A percentile compares a stretch with the other conserved stretches of the same genome.
Evolutionary conservation across 2,113 vertebrate species (phyloP).

Genomic region (Mastomys natalensis): DNA sequence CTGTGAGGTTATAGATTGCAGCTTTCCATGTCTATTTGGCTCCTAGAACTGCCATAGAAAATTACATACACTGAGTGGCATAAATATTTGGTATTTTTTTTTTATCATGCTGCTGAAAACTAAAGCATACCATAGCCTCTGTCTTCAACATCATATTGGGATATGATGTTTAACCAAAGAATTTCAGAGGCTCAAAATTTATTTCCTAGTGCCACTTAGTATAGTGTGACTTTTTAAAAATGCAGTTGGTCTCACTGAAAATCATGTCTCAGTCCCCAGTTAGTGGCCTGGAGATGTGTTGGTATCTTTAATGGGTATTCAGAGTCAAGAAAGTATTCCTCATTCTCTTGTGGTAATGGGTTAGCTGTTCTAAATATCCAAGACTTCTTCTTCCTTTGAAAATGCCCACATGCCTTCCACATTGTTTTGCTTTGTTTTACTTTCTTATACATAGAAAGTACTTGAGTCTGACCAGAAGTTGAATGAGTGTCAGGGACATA

Average conservation of each 20-base stretch:
- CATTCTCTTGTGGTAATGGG: not conserved
- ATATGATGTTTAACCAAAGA: not conserved
- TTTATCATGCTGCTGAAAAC: not conserved
- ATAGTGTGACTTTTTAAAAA: not conserved
- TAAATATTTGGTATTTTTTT: not conserved
- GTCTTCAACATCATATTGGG: not conserved
- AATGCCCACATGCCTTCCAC: not conserved
- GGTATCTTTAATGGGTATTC: no score
- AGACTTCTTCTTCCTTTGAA: not conserved
- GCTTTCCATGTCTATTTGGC: not conserved
- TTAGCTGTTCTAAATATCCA: not conserved
- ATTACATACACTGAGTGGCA: not conserved
- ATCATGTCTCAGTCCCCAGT: not conserved
- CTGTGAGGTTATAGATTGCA: not conserved
- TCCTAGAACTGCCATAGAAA: not conserved
- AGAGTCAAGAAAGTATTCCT: not conserved
- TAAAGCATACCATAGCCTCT: not conserved
- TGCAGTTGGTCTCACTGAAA: not conserved
- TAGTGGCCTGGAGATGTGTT: not conserved
- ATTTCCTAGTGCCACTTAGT: not conserved
- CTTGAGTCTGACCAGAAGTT: not conserved
- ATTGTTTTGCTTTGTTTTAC: not conserved
- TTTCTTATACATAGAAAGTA: not conserved
- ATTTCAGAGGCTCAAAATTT: not conserved
- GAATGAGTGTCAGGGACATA: not conserved